Base-by-base conservation (phyloP, 1,140 invertebrate genomes). In the Leptinotarsa defecta region DNA sequence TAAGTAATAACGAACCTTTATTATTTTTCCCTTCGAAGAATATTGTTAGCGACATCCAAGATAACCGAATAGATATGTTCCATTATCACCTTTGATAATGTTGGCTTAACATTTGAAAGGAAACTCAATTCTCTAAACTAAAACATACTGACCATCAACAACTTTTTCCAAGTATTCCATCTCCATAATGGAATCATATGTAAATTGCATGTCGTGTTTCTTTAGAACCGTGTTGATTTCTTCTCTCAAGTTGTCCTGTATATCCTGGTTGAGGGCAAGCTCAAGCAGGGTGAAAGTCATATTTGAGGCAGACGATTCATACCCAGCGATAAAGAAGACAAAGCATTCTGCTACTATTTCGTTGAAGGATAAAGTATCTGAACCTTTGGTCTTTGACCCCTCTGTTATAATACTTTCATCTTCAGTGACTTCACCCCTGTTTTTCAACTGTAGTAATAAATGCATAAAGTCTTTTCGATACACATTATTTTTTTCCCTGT, bases 391-490 rank as follows among this genome's bases (percentile, higher is more conserved):
- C 8, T 48, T 43, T 61, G 34, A 11, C 15, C 24, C 63, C n/a
- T n/a, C 20, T 11, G 0, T 6, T 0, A 74, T 48, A n/a, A 63
- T n/a, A 15, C 19, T 17, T 67, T 34, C 76, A 62, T 77, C 73
- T 13, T 75, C 69, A 1, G 61, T 63, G 8, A 74, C 43, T 67
- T 72, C 27, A 15, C 34, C 77, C 5, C 62, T 70, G 48, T 80
- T 80, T 22, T 78, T 80, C 13, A 80, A 24, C 48, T 78, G 64
- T 63, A 89, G 86, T 6, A 91, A 77, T 57, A 89, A 78, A 71
- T 90, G 88, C 74, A 90, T 74, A 74, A 90, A 87, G 80, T 91
- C 90, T 71, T 88, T 88, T 57, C 89, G 84, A 0, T 78, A 80
- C 0, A 86, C 80, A 1, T 84, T 84, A 19, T 87, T 86, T 13